Evolutionary conservation across 1,140 invertebrate genomes (phyloP).

Genomic region (Agraylea sexmaculata): DNA sequence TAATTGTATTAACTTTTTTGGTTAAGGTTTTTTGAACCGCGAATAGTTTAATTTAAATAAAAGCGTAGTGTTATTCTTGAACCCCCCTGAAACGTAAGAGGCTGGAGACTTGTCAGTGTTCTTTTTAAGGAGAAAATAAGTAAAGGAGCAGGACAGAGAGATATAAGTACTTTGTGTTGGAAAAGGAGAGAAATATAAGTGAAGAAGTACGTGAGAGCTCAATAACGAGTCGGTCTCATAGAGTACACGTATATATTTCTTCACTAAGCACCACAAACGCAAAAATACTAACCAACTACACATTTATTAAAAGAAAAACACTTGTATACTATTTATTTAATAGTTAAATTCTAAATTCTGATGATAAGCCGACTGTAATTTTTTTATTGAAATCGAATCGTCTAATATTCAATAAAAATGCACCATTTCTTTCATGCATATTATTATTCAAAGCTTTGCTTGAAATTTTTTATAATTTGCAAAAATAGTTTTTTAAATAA

Average conservation of each 20-base stretch:
- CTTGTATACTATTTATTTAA: too few relatives aligned
- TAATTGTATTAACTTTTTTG: too few relatives aligned
- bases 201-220: constrained; percentile 35
- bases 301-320: too few relatives aligned
- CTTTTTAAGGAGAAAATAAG: constrained; percentile 37
- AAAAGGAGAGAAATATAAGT: constrained; percentile 24
- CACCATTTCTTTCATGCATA: constrained; percentile 29
- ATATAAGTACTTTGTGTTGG: constrained; percentile 16
- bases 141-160: constrained; percentile 34
- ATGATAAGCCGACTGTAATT: too few relatives aligned
- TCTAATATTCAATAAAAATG: too few relatives aligned
- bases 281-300: too few relatives aligned
- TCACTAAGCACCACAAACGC: too few relatives aligned
- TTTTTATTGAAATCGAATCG: too few relatives aligned
- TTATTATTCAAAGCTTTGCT: constrained; percentile 37
- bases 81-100: constrained; percentile 12
- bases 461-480: constrained; percentile 32
- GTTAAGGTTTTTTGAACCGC: too few relatives aligned
- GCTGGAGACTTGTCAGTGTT: constrained; percentile 17
- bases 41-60: too few relatives aligned
- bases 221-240: constrained; percentile 43
- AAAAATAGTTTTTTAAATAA: constrained; percentile 35
- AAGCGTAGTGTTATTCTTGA: too few relatives aligned
- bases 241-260: constrained; percentile 26
- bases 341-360: too few relatives aligned